Conservation (phyloP, 2,113 vertebrate genomes). For the Jacana jacana region DNA sequence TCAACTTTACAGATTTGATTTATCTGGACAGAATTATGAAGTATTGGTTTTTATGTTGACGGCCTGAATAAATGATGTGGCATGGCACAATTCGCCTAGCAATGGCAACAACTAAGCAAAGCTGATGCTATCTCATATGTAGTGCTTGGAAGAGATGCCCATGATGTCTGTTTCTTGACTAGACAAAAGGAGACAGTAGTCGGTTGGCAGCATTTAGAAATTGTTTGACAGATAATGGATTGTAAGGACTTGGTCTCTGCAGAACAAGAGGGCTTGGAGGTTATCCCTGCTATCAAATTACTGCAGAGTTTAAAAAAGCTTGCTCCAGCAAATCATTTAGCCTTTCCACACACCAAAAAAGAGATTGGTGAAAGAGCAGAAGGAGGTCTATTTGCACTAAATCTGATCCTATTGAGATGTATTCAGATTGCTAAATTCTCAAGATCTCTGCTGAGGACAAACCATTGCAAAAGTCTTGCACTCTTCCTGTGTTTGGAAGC, state of each 20-base stretch:
- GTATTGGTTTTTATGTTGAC: background rate
- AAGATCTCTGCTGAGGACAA: background rate
- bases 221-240: background rate
- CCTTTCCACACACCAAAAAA: background rate
- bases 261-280: background rate
- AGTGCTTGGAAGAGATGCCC: background rate
- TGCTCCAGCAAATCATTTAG: background rate
- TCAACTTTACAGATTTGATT: background rate
- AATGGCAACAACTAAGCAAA: background rate
- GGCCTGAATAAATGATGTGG: background rate
- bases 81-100: background rate
- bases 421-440: background rate
- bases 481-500: background rate
- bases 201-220: background rate
- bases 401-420: background rate
- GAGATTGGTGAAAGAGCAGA: background rate
- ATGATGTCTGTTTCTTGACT: background rate
- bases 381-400: background rate
- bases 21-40: background rate
- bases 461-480: background rate
- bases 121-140: background rate
- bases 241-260: background rate
- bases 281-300: constrained; percentile 20
- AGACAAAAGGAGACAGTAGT: background rate
- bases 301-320: background rate